Percentiles rank a stretch among this genome's conserved stretches.
Conservation (phyloP, 2,113 vertebrate genomes). For the Anguilla japonica region DNA sequence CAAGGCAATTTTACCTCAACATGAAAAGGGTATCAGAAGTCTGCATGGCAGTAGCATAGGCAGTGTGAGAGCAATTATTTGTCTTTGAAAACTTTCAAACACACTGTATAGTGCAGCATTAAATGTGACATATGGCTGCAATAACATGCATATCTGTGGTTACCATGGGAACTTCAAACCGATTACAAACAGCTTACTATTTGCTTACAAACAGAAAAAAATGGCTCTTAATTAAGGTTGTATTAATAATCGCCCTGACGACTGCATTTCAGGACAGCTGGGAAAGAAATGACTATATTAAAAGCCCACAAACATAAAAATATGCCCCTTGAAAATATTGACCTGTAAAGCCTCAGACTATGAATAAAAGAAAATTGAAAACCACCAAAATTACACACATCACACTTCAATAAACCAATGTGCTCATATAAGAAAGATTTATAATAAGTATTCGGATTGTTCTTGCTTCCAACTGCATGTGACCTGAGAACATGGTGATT, state of each 20-base stretch:
- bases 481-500: no score
- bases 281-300: not conserved
- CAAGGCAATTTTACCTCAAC: not conserved
- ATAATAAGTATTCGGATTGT: not conserved
- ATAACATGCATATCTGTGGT: not conserved
- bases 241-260: not conserved
- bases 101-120: not conserved
- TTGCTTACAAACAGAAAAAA: not conserved
- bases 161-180: slow-evolving; percentile 6
- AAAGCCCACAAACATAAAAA: not conserved
- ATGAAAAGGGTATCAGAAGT: not conserved
- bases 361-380: not conserved
- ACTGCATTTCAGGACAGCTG: not conserved
- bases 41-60: not conserved
- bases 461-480: not conserved
- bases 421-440: no score
- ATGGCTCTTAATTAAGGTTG: not conserved
- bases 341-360: not conserved
- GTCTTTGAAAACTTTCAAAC: not conserved
- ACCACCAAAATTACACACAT: not conserved
- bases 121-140: not conserved
- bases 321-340: not conserved
- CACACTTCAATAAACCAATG: no score
- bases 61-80: not conserved
- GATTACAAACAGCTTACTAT: not conserved